Evolutionary conservation across 2,797 vertebrate genomes (phyloP), one percentile per base, ranked within the genome.

Genomic region (Mareca penelope): DNA sequence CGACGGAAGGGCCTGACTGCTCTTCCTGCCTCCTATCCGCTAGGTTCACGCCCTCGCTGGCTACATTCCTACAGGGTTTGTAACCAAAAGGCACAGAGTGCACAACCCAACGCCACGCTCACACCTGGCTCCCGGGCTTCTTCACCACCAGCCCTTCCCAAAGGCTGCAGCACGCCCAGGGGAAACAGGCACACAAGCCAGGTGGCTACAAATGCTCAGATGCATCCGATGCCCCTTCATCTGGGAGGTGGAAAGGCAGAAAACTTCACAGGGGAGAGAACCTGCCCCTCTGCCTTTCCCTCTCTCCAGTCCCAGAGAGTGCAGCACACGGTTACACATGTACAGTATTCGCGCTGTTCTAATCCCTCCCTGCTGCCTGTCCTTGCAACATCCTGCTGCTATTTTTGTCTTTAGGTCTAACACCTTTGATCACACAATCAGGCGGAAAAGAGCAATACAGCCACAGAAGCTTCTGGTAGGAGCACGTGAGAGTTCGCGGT

Each of bases 11-110:
- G 68, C 77, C 48, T 0, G 22, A 64, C n/a, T 35, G 57, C 4
- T 96, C 71, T 93, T 95, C 89, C 96, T 85, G 78, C 94, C 93
- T 93, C 75, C 72, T 29, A 53, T 80, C 35, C 68, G 42, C 61
- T 17, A 50, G 70, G 82, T 79, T 80, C 82, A 86, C 93, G 88
- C 96, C 95, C 91, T 97, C 10, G 1, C 85, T 87, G 65, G 73
- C 87, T 93, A 9, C 89, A 76, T 94, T 93, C 90, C 80, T 81
- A 65, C 68, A 77, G 9, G 26, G 8, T 72, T 86, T 40, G 80
- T 88, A 87, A 85, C 48, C 0, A 3, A 64, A 53, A 35, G 19
- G 78, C 59, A 18, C 53, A 5, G 15, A 13, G 61, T 23, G 26
- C 70, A 72, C 59, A 77, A 29, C 15, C 6, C 0, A 29, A 46